Base-by-base conservation (phyloP, 2,888 invertebrate species). In the Aphidoletes aphidimyza region DNA sequence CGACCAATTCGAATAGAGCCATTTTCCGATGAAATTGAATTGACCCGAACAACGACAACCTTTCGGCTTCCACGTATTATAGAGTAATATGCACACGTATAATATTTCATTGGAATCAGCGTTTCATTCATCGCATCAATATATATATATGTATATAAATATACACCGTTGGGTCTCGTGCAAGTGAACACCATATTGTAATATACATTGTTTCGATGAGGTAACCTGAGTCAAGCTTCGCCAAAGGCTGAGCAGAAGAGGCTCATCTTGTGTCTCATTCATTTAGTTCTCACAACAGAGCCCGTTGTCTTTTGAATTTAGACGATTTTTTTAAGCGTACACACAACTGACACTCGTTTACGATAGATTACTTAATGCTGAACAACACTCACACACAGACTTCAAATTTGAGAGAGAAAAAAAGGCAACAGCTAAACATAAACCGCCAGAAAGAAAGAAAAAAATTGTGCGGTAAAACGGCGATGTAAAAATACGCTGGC, bases 11-110 rank as follows among this genome's bases (percentile, higher is more conserved):
- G 42, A 42, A 26, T 22, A 22, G 26, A 54, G n/a, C 54, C 54
- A 78, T 36, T 78, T 36, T 78, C 36, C 36, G 36, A 36, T 36
- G 42, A 78, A 78, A 78, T 78, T 78, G 36, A 78, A 78, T 78
- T 78, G 78, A 78, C 78, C 78, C 36, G n/a, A 78, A 26, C 78
- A 78, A 78, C 11, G 78, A 59, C 22, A 59, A 59, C 59, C 59
- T 59, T 59, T 59, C 30, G 59, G 36, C 78, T 17, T 78, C 17
- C 78, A 78, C 78, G 36, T 78, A 78, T 78, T 36, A 8, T 78
- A 36, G 78, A 36, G 9, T 36, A 78, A 78, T 78, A 5, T 78
- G 78, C 26, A 34, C 78, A 78, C 78, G 36, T 78, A 36, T 78
- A 78, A 78, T 78, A 36, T 78, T 78, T 36, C 78, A 78, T 78